Conservation (phyloP, 1,140 invertebrate genomes). For the Drosophila subobscura region DNA sequence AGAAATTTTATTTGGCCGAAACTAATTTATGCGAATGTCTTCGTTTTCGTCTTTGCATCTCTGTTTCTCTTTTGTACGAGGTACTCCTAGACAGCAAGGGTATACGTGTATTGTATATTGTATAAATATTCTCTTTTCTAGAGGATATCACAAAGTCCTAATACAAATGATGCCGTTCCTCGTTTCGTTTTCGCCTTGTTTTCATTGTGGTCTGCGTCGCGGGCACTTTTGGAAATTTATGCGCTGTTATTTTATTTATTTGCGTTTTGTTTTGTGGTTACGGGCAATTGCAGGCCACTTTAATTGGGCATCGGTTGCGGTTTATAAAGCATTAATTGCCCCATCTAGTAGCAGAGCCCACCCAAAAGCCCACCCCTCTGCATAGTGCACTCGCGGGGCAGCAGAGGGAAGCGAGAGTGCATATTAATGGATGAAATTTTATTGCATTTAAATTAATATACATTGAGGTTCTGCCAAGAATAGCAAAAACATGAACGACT, state of each 20-base stretch:
- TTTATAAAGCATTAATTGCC: constrained; percentile 58
- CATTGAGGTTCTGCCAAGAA: constrained; percentile 21
- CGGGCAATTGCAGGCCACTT: constrained; percentile 58
- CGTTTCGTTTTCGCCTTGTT: constrained; percentile 23
- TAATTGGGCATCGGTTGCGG: constrained; percentile 66
- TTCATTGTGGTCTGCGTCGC: constrained; percentile 43
- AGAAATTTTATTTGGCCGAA: constrained; percentile 60
- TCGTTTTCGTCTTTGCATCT: constrained; percentile 16
- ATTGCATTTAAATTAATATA: constrained; percentile 59
- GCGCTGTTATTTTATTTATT: constrained; percentile 31
- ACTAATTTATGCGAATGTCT: constrained; percentile 59
- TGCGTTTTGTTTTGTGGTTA: constrained; percentile 36
- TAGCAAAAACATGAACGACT: constrained; percentile 28
- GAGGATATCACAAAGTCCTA: no score
- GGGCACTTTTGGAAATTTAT: constrained; percentile 57
- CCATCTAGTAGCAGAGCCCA: constrained; percentile 18
- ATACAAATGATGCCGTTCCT: neutral
- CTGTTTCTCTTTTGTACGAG: neutral
- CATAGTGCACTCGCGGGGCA: no score
- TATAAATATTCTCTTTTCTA: no score
- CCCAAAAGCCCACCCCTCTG: constrained; percentile 4
- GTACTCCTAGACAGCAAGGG: no score
- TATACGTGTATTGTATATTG: no score
- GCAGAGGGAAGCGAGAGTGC: neutral
- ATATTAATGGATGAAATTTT: constrained; percentile 48